Evolutionary conservation across 2,113 vertebrate genomes (phyloP).

Genomic region (Ovis aries): DNA sequence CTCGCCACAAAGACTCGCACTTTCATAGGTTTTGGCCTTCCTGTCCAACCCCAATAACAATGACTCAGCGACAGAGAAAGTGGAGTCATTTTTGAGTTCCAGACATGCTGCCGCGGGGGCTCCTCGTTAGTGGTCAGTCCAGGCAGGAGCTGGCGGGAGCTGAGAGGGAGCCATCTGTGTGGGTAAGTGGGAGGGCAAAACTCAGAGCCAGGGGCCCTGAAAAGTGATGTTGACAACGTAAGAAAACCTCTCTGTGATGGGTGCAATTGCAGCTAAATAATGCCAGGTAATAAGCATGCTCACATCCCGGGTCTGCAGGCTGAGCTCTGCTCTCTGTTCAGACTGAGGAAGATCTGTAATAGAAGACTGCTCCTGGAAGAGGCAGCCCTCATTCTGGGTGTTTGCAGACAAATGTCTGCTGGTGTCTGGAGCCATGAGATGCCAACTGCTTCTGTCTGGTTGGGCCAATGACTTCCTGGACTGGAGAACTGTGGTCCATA

Average conservation of each 20-base stretch:
- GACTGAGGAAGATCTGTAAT: rapidly evolving
- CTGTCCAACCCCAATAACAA: background rate
- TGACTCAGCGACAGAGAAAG: conserved; percentile 62
- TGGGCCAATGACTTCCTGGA: background rate
- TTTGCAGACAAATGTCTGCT: conserved; percentile 11
- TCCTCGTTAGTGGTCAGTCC: conserved; percentile 10
- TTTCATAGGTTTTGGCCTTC: background rate
- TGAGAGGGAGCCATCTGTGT: background rate
- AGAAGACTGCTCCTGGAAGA: background rate
- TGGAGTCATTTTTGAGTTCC: conserved; percentile 34
- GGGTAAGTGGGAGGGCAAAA: background rate
- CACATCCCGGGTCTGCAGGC: background rate
- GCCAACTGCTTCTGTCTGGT: conserved; percentile 49
- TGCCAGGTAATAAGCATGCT: rapidly evolving
- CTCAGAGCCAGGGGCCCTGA: background rate
- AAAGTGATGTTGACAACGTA: background rate
- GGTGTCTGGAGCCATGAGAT: background rate
- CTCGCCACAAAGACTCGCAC: rapidly evolving
- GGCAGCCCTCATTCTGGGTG: background rate
- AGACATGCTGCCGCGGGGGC: background rate
- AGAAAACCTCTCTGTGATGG: background rate
- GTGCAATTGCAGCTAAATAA: background rate
- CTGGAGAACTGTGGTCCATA: conserved; percentile 26
- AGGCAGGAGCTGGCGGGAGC: background rate
- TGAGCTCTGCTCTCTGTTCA: background rate